Evolutionary conservation across 1,140 invertebrate genomes (phyloP).

Genomic region (Eumaeus atala): DNA sequence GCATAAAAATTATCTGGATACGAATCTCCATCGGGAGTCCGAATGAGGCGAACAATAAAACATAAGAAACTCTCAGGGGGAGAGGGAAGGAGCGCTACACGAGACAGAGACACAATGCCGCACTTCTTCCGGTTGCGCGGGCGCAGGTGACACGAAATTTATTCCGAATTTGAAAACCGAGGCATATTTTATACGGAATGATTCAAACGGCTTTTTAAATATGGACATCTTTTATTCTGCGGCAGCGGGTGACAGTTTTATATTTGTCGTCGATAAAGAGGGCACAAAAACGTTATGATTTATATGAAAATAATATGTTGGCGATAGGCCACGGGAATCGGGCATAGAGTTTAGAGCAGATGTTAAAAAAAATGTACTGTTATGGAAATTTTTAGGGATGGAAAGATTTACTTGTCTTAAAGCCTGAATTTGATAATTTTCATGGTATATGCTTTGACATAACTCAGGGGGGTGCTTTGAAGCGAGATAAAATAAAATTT

Average conservation of each 20-base stretch:
- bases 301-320: constrained; percentile 62
- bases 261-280: constrained; percentile 59
- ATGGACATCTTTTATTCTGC: constrained; percentile 65
- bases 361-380: constrained; percentile 2
- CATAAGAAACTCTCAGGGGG: constrained; percentile 23
- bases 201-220: constrained; percentile 72
- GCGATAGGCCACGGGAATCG: constrained; percentile 25
- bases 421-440: no score
- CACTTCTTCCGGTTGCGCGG: constrained; percentile 64
- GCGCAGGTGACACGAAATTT: constrained; percentile 71
- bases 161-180: constrained; percentile 71
- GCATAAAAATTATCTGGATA: constrained; percentile 61
- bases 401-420: no score
- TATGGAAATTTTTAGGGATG: no score
- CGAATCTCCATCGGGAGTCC: constrained; percentile 41
- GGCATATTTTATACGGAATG: constrained; percentile 65
- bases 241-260: constrained; percentile 64
- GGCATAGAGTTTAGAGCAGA: constrained; percentile 27
- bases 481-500: no score
- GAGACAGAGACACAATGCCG: constrained; percentile 30
- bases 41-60: constrained; percentile 53
- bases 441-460: no score
- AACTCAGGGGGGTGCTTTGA: no score
- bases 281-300: constrained; percentile 59
- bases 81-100: constrained; percentile 36